Base-by-base conservation (phyloP, 2,797 vertebrate species). In the Clarias laeviceps region DNA sequence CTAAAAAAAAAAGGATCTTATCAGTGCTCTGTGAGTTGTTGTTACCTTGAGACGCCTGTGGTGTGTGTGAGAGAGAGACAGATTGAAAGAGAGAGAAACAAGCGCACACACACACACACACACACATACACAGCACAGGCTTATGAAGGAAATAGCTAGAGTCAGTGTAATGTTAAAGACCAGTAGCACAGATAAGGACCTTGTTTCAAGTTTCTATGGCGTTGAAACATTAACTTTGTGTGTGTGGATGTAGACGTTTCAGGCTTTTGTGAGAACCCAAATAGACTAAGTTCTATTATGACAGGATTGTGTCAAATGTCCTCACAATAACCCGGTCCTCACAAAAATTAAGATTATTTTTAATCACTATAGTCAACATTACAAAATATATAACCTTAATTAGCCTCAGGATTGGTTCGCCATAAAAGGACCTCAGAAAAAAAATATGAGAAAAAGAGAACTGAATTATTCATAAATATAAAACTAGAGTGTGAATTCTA, bases 1-100 rank as follows among this genome's bases (percentile, higher is more conserved):
- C 29, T 24, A 27, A 54, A 82, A 80, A 82, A 82, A 80, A 82
- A 74, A 84, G 82, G 66, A 34, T 59, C 27, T 85, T 77, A 84
- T 84, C 82, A 37, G n/a, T 20, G 2, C 70, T 27, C 17, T 18
- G 40, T 76, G 17, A 29, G 27, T 24, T 61, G 20, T 61, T 22
- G 20, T 24, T 24, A 62, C 22, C 24, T 24, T 24, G 22, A 62
- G 59, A 62, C 22, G 59, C 22, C 12, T 18, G 29, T 7, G 6
- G 18, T 6, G 62, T 64, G 22, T 59, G 3, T 59, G 57, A 54
- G 11, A 6, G 45, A 2, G 50, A 8, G 45, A 40, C 0, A 40
- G 40, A 37, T 3, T 4, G 37, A 54, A 12, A 54, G 50, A 54
- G 50, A 54, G 50, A 54, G 50, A 54, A 12, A 54, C 20, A 70